Base-by-base conservation (phyloP, 2,797 vertebrate genomes). In the Babyrousa celebensis region DNA sequence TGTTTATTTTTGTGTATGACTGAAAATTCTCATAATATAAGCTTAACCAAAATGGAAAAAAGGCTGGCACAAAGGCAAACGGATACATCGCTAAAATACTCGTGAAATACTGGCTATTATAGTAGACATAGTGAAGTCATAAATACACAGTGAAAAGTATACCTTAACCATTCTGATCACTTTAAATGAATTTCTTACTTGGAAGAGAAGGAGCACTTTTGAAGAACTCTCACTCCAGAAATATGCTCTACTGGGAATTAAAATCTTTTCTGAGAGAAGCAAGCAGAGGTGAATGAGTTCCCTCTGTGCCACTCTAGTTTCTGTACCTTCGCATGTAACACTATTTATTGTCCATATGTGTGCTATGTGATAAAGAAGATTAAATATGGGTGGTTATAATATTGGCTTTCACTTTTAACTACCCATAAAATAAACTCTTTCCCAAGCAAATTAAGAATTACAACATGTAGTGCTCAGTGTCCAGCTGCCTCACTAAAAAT, bases 131-230 rank as follows among this genome's bases (percentile, higher is more conserved):
- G 12, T 17, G 68, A 82, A 85, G 58, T 86, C 17, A 89, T 16
- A 5, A 29, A 56, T 43, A 79, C 12, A 77, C 6, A 52, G 21
- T 32, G 32, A 58, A 77, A 90, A 84, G 77, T 60, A 63, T 78
- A 70, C 18, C 58, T 83, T 75, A 27, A 86, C 2, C 29, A 62
- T 68, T 90, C 16, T 75, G 74, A 43, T 85, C 17, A 29, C 2
- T 17, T 63, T 20, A 92, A 77, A 77, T 87, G 70, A 20, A 65
- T 85, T 88, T 96, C 56, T 93, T 74, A 85, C 23, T 85, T 86
- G n/a, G 27, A 85, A 87, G 43, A 82, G 65, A 85, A 83, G 5
- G 5, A 43, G 82, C 88, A 1, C 10, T 52, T 92, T 84, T 67
- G 4, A 58, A 79, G 54, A 92, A 43, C 20, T 43, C 6, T 67